phyloP scores from a whole-genome alignment of 2,888 invertebrate genomes.

The Icerya purchasi region DNA sequence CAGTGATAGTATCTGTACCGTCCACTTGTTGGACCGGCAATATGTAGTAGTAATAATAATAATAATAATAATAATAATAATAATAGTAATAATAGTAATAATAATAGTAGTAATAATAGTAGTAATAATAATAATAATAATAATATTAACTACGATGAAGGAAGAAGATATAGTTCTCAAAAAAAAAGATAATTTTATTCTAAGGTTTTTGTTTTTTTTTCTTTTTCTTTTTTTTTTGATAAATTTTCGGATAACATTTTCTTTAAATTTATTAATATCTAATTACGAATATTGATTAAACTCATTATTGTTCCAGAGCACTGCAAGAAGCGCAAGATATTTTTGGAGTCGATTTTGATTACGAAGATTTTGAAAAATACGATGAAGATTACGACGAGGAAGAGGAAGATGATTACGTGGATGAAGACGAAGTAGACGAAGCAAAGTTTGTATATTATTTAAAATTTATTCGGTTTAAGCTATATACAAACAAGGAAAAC shows the following conservation, averaged over 20 bases:
- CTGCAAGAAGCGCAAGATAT: conserved; percentile 96
- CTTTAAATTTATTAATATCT: neutral
- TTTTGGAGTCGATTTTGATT: conserved; percentile 97
- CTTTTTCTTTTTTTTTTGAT: neutral
- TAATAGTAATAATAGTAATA: too few relatives aligned
- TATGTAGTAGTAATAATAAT: too few relatives aligned
- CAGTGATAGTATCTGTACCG: too few relatives aligned
- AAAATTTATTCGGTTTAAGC: conserved; percentile 10
- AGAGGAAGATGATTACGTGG: conserved; percentile 61
- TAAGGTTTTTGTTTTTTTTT: too few relatives aligned
- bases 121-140: too few relatives aligned
- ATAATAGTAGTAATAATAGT: too few relatives aligned
- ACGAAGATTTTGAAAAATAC: conserved; percentile 70
- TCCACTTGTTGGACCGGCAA: too few relatives aligned
- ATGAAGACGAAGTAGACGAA: conserved; percentile 32
- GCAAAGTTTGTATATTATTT: conserved; percentile 19
- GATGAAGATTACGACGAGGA: conserved; percentile 70
- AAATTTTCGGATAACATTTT: neutral
- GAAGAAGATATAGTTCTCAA: too few relatives aligned
- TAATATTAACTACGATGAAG: too few relatives aligned
- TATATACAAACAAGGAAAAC: too few relatives aligned
- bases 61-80: too few relatives aligned
- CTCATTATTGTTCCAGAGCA: conserved; percentile 29
- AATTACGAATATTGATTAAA: neutral
- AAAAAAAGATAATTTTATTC: too few relatives aligned